Percentiles rank a stretch among this genome's conserved stretches.
Evolutionary conservation across 2,888 invertebrate species (phyloP).

Genomic region (Cheilosia soror): DNA sequence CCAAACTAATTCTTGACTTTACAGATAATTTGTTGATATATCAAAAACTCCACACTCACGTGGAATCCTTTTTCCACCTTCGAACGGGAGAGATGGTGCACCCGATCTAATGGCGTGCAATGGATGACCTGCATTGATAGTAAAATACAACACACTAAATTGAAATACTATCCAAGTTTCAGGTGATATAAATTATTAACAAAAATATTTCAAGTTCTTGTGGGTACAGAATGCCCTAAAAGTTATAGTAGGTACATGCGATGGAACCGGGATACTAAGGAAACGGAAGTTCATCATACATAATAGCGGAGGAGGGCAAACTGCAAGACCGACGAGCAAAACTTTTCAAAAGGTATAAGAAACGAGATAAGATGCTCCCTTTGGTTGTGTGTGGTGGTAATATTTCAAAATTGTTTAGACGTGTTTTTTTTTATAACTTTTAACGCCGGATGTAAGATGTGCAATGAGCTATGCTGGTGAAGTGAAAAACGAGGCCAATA

Average conservation of each 20-base stretch:
- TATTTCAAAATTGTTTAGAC: slow-evolving; percentile 32
- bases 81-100: slow-evolving; percentile 42
- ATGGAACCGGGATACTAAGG: slow-evolving; percentile 4
- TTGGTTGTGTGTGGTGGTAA: slow-evolving; percentile 37
- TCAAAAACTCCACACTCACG: slow-evolving; percentile 36
- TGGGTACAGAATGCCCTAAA: slow-evolving; percentile 28
- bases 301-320: not conserved
- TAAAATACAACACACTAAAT: slow-evolving; percentile 57
- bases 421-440: slow-evolving; percentile 44
- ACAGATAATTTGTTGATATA: slow-evolving; percentile 38
- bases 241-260: slow-evolving; percentile 46
- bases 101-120: slow-evolving; percentile 63
- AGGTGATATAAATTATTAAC: slow-evolving; percentile 71
- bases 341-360: slow-evolving; percentile 50
- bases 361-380: slow-evolving; percentile 55
- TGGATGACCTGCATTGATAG: slow-evolving; percentile 69
- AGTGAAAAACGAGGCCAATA: slow-evolving; percentile 32
- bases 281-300: slow-evolving; percentile 66
- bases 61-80: not conserved
- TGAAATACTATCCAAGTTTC: slow-evolving; percentile 71
- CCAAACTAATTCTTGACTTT: slow-evolving; percentile 7
- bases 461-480: slow-evolving; percentile 49
- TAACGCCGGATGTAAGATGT: slow-evolving; percentile 36
- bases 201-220: slow-evolving; percentile 68
- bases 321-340: slow-evolving; percentile 29